A percentile compares a stretch with the other conserved stretches of the same genome.
Evolutionary conservation across 2,888 invertebrate species (phyloP).

Genomic region (Hypselothyrea guttata): DNA sequence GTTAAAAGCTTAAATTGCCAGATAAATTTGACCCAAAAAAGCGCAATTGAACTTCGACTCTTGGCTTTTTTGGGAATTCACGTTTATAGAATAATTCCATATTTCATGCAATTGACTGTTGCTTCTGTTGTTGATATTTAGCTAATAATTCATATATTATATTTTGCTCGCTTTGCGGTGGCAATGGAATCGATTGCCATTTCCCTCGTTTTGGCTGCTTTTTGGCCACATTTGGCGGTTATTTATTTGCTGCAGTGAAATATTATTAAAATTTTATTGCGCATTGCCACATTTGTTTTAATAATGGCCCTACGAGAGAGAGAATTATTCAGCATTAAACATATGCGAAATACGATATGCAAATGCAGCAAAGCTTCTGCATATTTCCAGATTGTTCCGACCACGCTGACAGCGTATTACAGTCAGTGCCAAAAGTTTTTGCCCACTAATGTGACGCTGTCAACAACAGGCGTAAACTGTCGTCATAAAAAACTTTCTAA

Average conservation of each 20-base stretch:
- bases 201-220: neutral
- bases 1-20: too few species aligned
- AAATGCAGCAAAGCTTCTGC: constrained; percentile 21
- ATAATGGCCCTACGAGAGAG: constrained; percentile 5
- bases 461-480: constrained; percentile 37
- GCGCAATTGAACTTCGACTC: too few species aligned
- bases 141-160: constrained; percentile 33
- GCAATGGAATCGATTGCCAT: constrained; percentile 5
- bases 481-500: constrained; percentile 31
- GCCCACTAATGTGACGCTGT: constrained; percentile 44
- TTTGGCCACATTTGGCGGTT: constrained; percentile 19
- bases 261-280: constrained; percentile 43
- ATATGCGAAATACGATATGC: constrained; percentile 2
- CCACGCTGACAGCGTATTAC: constrained; percentile 44
- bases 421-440: constrained; percentile 43
- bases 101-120: constrained; percentile 14
- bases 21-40: too few species aligned
- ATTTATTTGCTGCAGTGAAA: constrained; percentile 36
- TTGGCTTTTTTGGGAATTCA: neutral
- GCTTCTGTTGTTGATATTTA: constrained; percentile 20
- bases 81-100: neutral
- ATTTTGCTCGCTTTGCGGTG: neutral
- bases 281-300: constrained; percentile 20
- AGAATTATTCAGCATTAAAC: neutral
- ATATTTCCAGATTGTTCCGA: constrained; percentile 29